Evolutionary conservation across 2,888 invertebrate genomes (phyloP), one percentile per base, ranked within the genome.

Genomic region (Mythimna loreyi): DNA sequence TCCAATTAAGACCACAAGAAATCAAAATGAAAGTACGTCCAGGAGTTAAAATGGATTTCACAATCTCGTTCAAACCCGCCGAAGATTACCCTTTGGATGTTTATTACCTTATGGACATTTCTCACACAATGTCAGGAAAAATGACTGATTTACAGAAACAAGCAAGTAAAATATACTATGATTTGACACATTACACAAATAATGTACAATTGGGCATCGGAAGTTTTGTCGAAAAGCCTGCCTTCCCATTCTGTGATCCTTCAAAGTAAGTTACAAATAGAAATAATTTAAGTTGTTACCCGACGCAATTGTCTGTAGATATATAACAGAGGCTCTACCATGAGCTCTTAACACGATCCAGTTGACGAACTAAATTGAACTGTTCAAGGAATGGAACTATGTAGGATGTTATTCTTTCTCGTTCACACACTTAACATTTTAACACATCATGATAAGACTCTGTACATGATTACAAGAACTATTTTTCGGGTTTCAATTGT

Each of bases 71-170:
- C 78, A 94, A 96, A 53, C 97, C 97, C 80, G 97, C 97, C 0
- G 93, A 96, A 80, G 97, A 98, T 90, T 98, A 97, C 88, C 98
- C 98, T 0, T 96, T 98, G 2, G 98, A 98, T 91, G 93, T 98
- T n/a, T 98, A 98, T 88, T 98, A 97, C 87, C 93, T 98, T 40
- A 97, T 98, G 97, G 98, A 98, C 85, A 92, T 97, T 76, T 98
- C 98, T 0, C 92, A 95, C 45, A 98, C 98, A 0, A 98, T 98
- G 98, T 90, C 89, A 59, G 87, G 88, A 11, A 97, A 97, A 85
- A 97, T 97, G 84, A 87, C 91, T 0, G 92, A 89, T 23, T 86
- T 97, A 8, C 96, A 93, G 81, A 87, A 83, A 7, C 92, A 97
- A 55, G 97, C 97, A 0, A 72, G 83, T 0, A 76, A 92, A 62